Base-by-base conservation (phyloP, 2,888 invertebrate species). In the Thereva unica region DNA sequence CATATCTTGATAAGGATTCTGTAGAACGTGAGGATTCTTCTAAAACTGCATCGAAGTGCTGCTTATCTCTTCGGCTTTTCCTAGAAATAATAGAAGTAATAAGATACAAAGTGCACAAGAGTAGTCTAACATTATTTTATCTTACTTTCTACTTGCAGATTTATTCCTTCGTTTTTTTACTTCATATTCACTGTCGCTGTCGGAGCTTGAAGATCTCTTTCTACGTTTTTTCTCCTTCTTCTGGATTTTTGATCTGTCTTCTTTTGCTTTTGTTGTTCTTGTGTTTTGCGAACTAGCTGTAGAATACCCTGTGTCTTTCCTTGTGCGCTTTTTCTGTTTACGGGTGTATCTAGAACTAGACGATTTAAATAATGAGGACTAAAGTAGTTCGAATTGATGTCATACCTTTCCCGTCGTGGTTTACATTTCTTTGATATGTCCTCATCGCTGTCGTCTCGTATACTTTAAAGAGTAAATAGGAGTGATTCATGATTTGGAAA, bases 221-320 rank as follows among this genome's bases (percentile, higher is more conserved):
- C 61, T 49, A 34, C 50, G 23, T 34, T 75, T 78, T 69, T 81
- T 82, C 57, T 82, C 78, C 71, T 81, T 82, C 56, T 78, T 78
- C 4, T 74, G 72, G 9, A 67, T 45, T 41, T 71, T 70, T 1
- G 67, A 70, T 69, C 76, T 76, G 34, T 76, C 76, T 23, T 75
- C 73, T n/a, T 75, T 73, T 4, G 73, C 71, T 71, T 76, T 77
- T 38, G 76, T 78, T 38, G 78, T 77, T 64, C 79, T 80, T 1
- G 85, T 82, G 69, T 84, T 84, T 72, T 86, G 84, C 0, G 87
- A 87, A 76, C 87, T 88, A 61, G 85, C 88, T 1, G 88, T 89
- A 1, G 87, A 88, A 73, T 89, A 88, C 8, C 88, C 88, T 0
- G 88, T 88, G 73, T 89, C 89, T 76, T 88, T 88, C 7, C 78